phyloP scores from a whole-genome alignment of 2,113 vertebrate genomes.

The Xyrauchen texanus region DNA sequence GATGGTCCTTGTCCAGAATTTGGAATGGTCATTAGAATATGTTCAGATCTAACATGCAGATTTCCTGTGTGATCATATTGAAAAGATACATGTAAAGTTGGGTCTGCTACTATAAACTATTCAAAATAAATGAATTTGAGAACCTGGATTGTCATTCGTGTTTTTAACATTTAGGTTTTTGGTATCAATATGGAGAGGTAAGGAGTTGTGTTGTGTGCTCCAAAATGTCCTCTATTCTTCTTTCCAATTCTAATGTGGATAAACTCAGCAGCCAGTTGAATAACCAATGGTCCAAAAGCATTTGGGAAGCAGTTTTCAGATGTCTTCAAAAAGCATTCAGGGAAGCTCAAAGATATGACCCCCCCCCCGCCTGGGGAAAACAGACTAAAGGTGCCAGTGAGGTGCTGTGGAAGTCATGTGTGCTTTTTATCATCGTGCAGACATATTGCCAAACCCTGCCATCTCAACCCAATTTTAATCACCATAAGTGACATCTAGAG shows the following conservation, averaged over 20 bases:
- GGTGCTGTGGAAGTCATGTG: constrained; percentile 55
- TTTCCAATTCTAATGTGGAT: neutral
- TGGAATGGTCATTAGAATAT: no score
- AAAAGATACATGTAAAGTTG: neutral
- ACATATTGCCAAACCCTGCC: constrained; percentile 20
- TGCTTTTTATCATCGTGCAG: constrained; percentile 61
- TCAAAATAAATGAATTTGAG: constrained; percentile 3
- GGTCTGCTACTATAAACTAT: neutral
- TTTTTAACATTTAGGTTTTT: neutral
- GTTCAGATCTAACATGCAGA: no score
- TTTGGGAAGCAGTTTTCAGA: constrained; percentile 24
- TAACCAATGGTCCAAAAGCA: constrained; percentile 23
- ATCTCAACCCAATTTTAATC: constrained; percentile 60
- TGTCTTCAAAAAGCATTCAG: constrained; percentile 9
- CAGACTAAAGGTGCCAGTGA: constrained; percentile 58
- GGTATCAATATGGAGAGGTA: neutral
- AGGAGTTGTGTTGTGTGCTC: neutral
- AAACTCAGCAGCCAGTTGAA: constrained; percentile 7
- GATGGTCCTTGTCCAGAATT: no score
- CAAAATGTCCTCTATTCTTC: neutral
- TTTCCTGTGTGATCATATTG: no score
- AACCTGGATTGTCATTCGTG: neutral
- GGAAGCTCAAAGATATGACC: constrained; percentile 37
- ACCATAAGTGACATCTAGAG: constrained; percentile 45
- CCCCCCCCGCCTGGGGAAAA: constrained; percentile 54